phyloP scores from a whole-genome alignment of 2,113 vertebrate genomes.

The Sialia sialis region DNA sequence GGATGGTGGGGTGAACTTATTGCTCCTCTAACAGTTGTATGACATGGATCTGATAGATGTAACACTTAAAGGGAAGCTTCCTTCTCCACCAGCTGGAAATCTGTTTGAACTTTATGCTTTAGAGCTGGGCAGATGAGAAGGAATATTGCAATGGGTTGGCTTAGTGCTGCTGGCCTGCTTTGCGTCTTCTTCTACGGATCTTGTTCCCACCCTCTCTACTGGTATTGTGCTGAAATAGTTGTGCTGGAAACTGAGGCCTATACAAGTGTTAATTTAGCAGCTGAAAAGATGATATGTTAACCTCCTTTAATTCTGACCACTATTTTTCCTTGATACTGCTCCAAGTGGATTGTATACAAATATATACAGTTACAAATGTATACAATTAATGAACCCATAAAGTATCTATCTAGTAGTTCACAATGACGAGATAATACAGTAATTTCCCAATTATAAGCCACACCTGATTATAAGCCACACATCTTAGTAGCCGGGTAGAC shows the following conservation, averaged over 20 bases:
- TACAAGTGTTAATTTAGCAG: background rate
- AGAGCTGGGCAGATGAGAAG: background rate
- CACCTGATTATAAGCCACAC: too few species aligned
- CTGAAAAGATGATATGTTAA: background rate
- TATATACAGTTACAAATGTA: background rate
- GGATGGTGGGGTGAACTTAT: background rate
- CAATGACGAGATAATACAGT: background rate
- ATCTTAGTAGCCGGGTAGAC: too few species aligned
- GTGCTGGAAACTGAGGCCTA: background rate
- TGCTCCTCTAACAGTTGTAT: background rate
- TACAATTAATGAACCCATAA: background rate
- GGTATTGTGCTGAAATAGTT: background rate
- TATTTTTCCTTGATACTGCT: background rate
- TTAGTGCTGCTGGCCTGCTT: background rate
- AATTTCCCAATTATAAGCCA: too few species aligned
- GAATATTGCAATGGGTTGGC: background rate
- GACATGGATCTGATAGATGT: background rate
- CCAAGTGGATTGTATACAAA: background rate
- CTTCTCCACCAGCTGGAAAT: background rate
- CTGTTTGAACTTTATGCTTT: background rate
- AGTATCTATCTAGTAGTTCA: background rate
- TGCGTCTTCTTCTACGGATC: background rate
- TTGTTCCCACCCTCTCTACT: background rate
- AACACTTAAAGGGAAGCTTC: background rate
- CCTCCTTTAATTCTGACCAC: background rate